Conservation (phyloP, 2,888 invertebrate genomes). For the Drosophila lacicola region DNA sequence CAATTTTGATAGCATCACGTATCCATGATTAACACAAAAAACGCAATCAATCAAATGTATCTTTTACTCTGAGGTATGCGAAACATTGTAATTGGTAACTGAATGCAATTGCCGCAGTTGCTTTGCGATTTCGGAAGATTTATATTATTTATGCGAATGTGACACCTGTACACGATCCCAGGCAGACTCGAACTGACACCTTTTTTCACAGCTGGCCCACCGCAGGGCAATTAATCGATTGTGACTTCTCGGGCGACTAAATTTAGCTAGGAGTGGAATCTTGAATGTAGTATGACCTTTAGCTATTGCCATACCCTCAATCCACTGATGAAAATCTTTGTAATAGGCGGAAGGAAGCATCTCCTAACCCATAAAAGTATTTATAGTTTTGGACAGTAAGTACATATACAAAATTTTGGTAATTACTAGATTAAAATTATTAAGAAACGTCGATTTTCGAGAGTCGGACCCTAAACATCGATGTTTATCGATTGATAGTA, state of each 20-base stretch:
- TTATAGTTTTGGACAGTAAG: too few relatives aligned
- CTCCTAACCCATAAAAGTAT: too few relatives aligned
- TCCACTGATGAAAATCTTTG: too few relatives aligned
- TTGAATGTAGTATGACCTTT: background rate
- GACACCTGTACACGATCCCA: conserved; percentile 56
- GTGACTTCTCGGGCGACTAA: conserved; percentile 13
- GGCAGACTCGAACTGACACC: conserved; percentile 40
- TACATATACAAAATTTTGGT: too few relatives aligned
- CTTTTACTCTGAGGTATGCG: conserved; percentile 63
- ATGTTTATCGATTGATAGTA: too few relatives aligned
- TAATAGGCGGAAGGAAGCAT: too few relatives aligned
- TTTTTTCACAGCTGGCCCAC: conserved; percentile 36
- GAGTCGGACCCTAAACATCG: too few relatives aligned
- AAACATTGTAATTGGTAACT: conserved; percentile 75
- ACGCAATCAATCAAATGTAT: conserved; percentile 76
- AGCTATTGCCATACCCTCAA: too few relatives aligned
- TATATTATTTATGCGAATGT: conserved; percentile 48
- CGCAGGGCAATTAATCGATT: conserved; percentile 73
- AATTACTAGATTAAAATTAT: too few relatives aligned
- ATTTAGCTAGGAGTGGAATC: conserved; percentile 23
- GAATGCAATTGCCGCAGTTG: conserved; percentile 48
- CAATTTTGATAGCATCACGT: conserved; percentile 80
- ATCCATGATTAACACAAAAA: conserved; percentile 73
- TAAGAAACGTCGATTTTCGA: too few relatives aligned
- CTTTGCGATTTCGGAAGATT: conserved; percentile 57